Base-by-base conservation (phyloP, 1,140 invertebrate species). In the Drosophila neocordata region DNA sequence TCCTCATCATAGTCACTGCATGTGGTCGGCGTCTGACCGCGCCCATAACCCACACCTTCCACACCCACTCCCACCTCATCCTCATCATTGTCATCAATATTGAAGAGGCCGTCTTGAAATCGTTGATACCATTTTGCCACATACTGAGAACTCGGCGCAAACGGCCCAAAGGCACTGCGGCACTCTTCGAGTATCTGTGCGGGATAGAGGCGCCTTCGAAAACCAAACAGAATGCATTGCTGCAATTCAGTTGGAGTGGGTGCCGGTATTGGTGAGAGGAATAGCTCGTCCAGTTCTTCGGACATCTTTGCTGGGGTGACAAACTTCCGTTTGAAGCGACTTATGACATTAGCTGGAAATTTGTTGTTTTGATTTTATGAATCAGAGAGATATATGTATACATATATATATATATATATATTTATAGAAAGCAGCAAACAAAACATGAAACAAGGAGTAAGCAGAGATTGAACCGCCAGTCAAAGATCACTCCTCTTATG, bases 311-410 rank as follows among this genome's bases (percentile, higher is more conserved):
- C 11, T 34, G 72, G 59, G 64, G 68, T 65, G 64, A 31, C 67
- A 41, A 74, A 62, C 15, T 72, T 80, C 67, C 78, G 78, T 59
- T 72, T 82, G 31, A 87, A 73, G 67, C 82, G 79, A 65, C 83
- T 69, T 82, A 87, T 78, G 78, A 88, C 82, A 87, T 87, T 82
- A 83, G 83, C 83, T 87, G 83, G 38, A 77, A 77, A 18, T 74
- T 77, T 24, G 69, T 52, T 38, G 44, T 20, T 12, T 15, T 67
- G 20, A 61, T 65, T 65, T 37, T 61, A 51, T 62, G 56, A 31
- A 68, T 57, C 55, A 69, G 59, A 78, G 37, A 72, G 31, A 48
- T 48, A 56, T 51, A 24, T 24, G 4, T 2, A 24, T 24, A 24
- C 4, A 69, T 76, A 62, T 62, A 67, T 59, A 24, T 2, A 24